A percentile compares a stretch with the other conserved stretches of the same genome.
Evolutionary conservation across 2,888 invertebrate species (phyloP).

Genomic region (Macrophya annulata): DNA sequence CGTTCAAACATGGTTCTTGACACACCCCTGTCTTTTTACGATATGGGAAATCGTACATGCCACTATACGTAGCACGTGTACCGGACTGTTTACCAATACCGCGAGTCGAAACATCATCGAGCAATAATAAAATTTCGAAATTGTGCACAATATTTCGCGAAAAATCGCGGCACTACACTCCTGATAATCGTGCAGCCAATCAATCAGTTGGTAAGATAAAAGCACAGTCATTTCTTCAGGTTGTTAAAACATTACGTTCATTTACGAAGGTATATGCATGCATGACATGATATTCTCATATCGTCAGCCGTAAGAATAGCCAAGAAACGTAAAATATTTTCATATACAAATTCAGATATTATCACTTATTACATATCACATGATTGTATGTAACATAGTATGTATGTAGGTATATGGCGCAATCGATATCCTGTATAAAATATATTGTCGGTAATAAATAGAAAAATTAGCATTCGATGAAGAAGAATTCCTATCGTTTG

Average conservation of each 20-base stretch:
- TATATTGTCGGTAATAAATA: not conserved
- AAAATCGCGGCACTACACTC: not conserved
- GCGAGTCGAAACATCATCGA: not conserved
- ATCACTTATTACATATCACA: not conserved
- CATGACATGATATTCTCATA: not conserved
- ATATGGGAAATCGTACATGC: not conserved
- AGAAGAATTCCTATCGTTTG: not conserved
- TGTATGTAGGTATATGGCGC: not conserved
- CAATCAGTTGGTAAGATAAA: not conserved
- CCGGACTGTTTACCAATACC: conserved; percentile 19
- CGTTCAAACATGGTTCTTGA: not conserved
- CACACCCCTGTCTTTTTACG: not conserved
- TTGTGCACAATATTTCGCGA: not conserved
- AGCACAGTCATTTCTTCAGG: not conserved
- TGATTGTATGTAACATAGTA: not conserved
- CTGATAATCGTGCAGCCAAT: no score
- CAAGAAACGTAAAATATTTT: not conserved
- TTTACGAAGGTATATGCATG: not conserved
- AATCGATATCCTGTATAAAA: not conserved
- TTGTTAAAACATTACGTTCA: not conserved
- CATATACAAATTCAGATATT: not conserved
- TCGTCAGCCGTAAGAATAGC: conserved; percentile 2
- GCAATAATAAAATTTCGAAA: not conserved
- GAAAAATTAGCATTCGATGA: not conserved
- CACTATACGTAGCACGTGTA: conserved; percentile 5